phyloP scores from a whole-genome alignment of 2,113 vertebrate genomes.

The Osmerus mordax region DNA sequence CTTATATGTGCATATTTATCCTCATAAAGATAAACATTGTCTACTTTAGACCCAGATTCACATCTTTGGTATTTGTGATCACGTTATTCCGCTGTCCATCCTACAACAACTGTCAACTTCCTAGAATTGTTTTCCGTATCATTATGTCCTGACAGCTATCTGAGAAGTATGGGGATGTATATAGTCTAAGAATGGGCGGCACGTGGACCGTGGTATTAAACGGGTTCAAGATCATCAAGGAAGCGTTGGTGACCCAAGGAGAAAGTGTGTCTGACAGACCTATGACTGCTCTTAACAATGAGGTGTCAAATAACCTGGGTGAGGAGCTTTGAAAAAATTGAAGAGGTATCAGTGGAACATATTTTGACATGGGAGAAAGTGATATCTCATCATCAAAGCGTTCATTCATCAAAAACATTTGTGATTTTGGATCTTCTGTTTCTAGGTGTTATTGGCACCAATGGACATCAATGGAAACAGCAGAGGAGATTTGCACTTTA shows the following conservation, averaged over 20 bases:
- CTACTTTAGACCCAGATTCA: too few relatives aligned
- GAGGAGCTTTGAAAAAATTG: not conserved
- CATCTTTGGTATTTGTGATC: too few relatives aligned
- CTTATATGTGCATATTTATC: too few relatives aligned
- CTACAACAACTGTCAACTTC: too few relatives aligned
- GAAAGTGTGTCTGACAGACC: slow-evolving; percentile 49
- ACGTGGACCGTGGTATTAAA: slow-evolving; percentile 43
- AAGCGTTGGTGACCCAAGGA: slow-evolving; percentile 49
- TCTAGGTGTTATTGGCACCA: slow-evolving; percentile 48
- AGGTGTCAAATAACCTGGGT: slow-evolving; percentile 8
- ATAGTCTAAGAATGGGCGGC: slow-evolving; percentile 43
- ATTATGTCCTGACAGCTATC: slow-evolving; percentile 32
- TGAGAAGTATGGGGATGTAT: slow-evolving; percentile 42
- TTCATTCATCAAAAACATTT: not conserved
- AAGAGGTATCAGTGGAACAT: too few relatives aligned
- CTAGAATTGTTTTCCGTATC: not conserved
- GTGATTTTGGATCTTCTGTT: not conserved
- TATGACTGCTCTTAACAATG: slow-evolving; percentile 7
- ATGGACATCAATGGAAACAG: slow-evolving; percentile 61
- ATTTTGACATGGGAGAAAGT: too few relatives aligned
- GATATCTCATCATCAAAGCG: not conserved
- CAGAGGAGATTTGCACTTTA: slow-evolving; percentile 68
- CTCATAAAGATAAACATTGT: too few relatives aligned
- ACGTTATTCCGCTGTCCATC: too few relatives aligned
- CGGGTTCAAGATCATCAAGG: slow-evolving; percentile 41